phyloP scores from a whole-genome alignment of 2,113 vertebrate genomes.

The Manacus vitellinus region DNA sequence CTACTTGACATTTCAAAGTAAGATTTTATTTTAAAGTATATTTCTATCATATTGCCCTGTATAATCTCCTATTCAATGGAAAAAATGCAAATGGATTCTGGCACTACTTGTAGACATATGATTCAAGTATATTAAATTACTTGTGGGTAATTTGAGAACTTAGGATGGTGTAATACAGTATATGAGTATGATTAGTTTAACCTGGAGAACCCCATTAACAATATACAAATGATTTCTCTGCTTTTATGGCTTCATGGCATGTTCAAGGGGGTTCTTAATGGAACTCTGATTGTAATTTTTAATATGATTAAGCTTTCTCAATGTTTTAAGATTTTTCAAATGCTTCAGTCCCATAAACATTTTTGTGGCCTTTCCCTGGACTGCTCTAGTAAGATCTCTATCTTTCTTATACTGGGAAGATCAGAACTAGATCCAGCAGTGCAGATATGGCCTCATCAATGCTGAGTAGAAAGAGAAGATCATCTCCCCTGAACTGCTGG shows the following conservation, averaged over 20 bases:
- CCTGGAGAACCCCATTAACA: slow-evolving; percentile 48
- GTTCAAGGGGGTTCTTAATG: background rate
- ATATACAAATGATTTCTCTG: background rate
- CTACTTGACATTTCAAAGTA: background rate
- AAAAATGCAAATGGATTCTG: slow-evolving; percentile 40
- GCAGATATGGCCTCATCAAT: background rate
- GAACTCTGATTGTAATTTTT: slow-evolving; percentile 16
- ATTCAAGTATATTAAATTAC: slow-evolving; percentile 56
- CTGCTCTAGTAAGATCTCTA: background rate
- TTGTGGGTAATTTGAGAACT: slow-evolving; percentile 51
- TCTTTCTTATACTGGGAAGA: background rate
- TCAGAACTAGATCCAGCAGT: background rate
- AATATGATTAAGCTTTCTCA: background rate
- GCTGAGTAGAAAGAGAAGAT: background rate
- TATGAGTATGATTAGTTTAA: slow-evolving; percentile 65
- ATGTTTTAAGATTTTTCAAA: background rate
- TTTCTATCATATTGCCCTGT: background rate
- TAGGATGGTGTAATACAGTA: slow-evolving; percentile 7
- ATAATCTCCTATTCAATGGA: background rate
- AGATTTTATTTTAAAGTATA: background rate
- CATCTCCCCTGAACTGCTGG: background rate
- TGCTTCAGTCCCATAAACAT: background rate
- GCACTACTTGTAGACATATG: background rate
- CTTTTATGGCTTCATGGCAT: background rate
- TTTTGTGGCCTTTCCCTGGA: background rate